Base-by-base conservation (phyloP, 64 coral and sea anemone genomes). In the Dendrophyllia cribrosa region DNA sequence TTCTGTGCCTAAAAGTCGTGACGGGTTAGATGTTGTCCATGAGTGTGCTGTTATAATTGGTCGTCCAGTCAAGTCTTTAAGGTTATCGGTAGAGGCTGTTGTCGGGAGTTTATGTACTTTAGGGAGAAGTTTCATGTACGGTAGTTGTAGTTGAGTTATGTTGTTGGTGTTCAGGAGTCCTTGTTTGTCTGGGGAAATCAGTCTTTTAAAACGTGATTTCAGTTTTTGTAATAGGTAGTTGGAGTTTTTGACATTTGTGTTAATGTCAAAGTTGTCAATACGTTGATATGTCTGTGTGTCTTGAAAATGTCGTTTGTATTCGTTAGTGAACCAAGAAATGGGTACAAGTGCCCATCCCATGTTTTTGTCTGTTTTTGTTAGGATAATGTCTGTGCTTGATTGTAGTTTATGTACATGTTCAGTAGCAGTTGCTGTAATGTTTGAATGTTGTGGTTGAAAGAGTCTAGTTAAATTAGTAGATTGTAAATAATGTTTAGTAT, bases 291-390 rank as follows among this genome's bases (percentile, higher is more conserved):
- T 87, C 15, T 17, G 17, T 3, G 23, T 14, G 63, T 87, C 67
- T 17, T 43, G 7, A 22, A 59, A 22, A 3, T 87, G 51, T 74
- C 69, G 3, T 3, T 46, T 70, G 67, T 87, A 87, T 87, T 87
- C 69, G 20, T 23, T 87, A 4, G 26, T 21, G 25, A 74, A 87
- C 85, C 85, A 87, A 9, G 85, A 12, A 12, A 24, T 87, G 19
- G 67, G 67, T 34, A 74, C 15, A 23, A 72, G 19, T 8, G n/a
- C 51, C 69, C 69, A 45, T 14, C 85, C 85, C 67, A 87, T 53
- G 68, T 74, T 87, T 87, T 87, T 87, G 68, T 87, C 69, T 74
- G 85, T 76, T 48, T 20, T 53, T 3, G 74, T 56, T 19, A 76
- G 47, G 9, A 76, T 76, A 17, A 76, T 76, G 74, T 76, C 74